These are phyloP conservation scores for Eumeta japonica DNA, from an alignment of 1,140 invertebrate genomes.

Conservation along the genomic window DNA sequence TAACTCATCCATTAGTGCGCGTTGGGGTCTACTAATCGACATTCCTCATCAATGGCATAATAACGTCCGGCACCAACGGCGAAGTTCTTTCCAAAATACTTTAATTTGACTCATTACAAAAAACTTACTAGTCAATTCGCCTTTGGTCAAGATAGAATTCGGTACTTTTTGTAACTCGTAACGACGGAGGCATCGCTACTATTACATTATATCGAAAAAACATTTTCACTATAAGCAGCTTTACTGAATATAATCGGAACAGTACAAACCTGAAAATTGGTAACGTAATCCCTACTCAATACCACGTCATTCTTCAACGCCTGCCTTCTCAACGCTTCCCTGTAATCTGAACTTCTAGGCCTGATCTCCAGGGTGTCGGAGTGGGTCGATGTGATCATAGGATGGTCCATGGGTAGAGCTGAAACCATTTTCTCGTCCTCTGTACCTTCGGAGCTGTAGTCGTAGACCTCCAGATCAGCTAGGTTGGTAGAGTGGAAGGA, in stretches of 20 bases:
- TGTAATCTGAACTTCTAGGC: constrained; percentile 14
- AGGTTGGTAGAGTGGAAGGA: constrained; percentile 50
- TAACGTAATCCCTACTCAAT: constrained; percentile 36
- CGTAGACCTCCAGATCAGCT: constrained; percentile 30
- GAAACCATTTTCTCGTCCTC: constrained; percentile 22
- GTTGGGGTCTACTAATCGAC: no score
- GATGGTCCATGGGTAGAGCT: constrained; percentile 24
- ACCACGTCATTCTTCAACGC: constrained; percentile 33
- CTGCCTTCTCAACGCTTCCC: constrained; percentile 27
- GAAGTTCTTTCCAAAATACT: background rate
- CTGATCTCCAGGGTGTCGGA: constrained; percentile 39
- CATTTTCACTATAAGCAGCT: no score
- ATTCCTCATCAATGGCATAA: no score
- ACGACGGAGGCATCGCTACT: no score
- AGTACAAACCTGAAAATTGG: constrained; percentile 47
- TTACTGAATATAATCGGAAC: no score
- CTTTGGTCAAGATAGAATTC: no score
- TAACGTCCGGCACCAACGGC: no score
- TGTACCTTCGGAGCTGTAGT: constrained; percentile 37
- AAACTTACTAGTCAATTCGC: no score
- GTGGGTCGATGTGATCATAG: constrained; percentile 41
- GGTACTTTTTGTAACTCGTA: no score
- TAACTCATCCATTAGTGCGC: no score
- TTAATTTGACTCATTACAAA: no score
- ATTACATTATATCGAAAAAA: no score